Percentiles rank a stretch among this genome's conserved stretches.
phyloP scores from a whole-genome alignment of 2,113 vertebrate species.

The Cnemophilus loriae region DNA sequence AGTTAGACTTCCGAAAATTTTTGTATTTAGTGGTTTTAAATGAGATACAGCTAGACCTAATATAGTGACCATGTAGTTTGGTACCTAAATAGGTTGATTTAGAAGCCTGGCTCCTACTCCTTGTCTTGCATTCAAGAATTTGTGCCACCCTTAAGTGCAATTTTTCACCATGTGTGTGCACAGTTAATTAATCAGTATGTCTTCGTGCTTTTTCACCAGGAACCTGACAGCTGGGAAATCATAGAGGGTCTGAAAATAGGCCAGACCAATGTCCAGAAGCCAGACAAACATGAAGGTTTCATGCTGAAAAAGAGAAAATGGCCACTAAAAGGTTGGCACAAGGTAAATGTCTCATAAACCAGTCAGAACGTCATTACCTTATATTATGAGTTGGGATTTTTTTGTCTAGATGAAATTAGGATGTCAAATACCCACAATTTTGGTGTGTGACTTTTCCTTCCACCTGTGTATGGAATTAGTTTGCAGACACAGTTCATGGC shows the following conservation, averaged over 20 bases:
- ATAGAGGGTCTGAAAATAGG: constrained; percentile 98
- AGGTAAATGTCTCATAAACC: constrained; percentile 74
- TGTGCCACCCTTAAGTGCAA: background rate
- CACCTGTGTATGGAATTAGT: background rate
- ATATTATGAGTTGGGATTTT: background rate
- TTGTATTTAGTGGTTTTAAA: background rate
- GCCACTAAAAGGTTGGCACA: constrained; percentile 99
- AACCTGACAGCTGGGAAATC: constrained; percentile 97
- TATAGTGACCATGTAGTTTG: background rate
- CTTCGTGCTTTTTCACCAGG: constrained; percentile 73
- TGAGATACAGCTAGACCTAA: background rate
- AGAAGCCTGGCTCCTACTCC: background rate
- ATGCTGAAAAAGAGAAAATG: constrained; percentile 99
- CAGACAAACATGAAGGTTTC: constrained; percentile 97
- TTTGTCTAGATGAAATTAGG: background rate
- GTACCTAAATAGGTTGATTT: background rate
- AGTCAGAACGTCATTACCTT: background rate
- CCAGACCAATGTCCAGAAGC: constrained; percentile 93
- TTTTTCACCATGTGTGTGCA: background rate
- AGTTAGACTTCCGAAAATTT: background rate
- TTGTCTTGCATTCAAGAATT: background rate
- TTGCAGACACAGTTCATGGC: background rate
- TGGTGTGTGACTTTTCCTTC: background rate
- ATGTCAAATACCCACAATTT: background rate
- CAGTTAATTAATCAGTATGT: background rate